A percentile compares a stretch with the other conserved stretches of the same genome.
Conservation (phyloP, 2,113 vertebrate species). For the Engraulis encrasicolus region DNA sequence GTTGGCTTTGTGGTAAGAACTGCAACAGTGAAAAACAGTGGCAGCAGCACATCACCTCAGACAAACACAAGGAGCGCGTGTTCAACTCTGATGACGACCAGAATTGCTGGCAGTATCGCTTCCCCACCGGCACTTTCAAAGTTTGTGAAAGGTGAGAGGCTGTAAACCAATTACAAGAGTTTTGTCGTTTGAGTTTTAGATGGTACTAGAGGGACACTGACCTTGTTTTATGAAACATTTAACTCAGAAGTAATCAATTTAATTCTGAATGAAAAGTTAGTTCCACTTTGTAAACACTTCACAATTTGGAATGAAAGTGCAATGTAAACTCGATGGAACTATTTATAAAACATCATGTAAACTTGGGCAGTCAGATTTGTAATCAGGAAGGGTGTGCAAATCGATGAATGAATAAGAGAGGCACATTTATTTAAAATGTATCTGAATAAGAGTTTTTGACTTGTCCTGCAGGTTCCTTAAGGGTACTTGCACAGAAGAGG, state of each 20-base stretch:
- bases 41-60: conserved; percentile 97
- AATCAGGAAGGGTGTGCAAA: not conserved
- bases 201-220: too few relatives aligned
- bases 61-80: conserved; percentile 97
- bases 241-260: too few relatives aligned
- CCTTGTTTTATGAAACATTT: too few relatives aligned
- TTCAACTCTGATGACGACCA: conserved; percentile 97
- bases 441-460: not conserved
- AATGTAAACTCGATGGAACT: too few relatives aligned
- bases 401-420: not conserved
- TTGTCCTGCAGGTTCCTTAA: conserved; percentile 79
- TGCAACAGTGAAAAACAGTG: conserved; percentile 98
- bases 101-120: conserved; percentile 98
- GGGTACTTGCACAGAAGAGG: conserved; percentile 86
- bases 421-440: not conserved
- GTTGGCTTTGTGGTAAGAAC: conserved; percentile 98
- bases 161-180: not conserved
- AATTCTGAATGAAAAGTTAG: too few relatives aligned
- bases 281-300: too few relatives aligned
- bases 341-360: too few relatives aligned
- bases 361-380: not conserved
- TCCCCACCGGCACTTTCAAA: conserved; percentile 91
- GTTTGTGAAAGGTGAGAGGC: conserved; percentile 88
- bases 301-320: too few relatives aligned
- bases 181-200: not conserved